Evolutionary conservation across 2,888 invertebrate species (phyloP).

Genomic region (Ceramica pisi): DNA sequence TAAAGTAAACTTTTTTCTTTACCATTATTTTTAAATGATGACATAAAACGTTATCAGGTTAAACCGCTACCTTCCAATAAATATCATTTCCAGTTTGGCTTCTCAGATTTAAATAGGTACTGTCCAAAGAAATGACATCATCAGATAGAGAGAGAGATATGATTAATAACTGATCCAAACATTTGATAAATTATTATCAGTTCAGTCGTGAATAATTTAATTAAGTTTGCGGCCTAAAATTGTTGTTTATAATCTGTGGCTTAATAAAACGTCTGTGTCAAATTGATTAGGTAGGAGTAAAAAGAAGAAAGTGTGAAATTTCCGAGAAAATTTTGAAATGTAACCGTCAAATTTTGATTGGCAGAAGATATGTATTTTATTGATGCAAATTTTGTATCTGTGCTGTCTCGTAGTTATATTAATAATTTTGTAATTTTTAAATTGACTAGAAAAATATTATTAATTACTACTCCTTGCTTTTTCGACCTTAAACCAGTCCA

Average conservation of each 20-base stretch:
- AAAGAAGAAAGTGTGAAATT: background rate
- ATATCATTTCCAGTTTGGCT: background rate
- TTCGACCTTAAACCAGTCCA: background rate
- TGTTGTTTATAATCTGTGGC: conserved; percentile 48
- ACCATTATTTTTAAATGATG: too few relatives aligned
- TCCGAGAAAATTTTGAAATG: too few relatives aligned
- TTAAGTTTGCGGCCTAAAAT: conserved; percentile 58
- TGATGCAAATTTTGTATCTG: too few relatives aligned
- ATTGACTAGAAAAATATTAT: too few relatives aligned
- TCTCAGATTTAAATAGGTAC: conserved; percentile 4
- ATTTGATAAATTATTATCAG: conserved; percentile 63
- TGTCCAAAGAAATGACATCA: conserved; percentile 29
- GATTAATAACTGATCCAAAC: conserved; percentile 59
- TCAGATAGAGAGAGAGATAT: conserved; percentile 47
- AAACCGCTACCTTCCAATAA: background rate
- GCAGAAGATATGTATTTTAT: too few relatives aligned
- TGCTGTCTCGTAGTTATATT: too few relatives aligned
- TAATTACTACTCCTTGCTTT: too few relatives aligned
- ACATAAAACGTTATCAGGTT: background rate
- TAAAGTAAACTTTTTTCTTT: too few relatives aligned
- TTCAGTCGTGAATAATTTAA: conserved; percentile 66
- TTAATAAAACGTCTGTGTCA: conserved; percentile 45
- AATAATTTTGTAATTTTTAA: too few relatives aligned
- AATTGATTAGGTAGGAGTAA: conserved; percentile 14
- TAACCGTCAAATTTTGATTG: too few relatives aligned